Evolutionary conservation across 2,888 invertebrate genomes (phyloP).

Genomic region (Eupeodes luniger): DNA sequence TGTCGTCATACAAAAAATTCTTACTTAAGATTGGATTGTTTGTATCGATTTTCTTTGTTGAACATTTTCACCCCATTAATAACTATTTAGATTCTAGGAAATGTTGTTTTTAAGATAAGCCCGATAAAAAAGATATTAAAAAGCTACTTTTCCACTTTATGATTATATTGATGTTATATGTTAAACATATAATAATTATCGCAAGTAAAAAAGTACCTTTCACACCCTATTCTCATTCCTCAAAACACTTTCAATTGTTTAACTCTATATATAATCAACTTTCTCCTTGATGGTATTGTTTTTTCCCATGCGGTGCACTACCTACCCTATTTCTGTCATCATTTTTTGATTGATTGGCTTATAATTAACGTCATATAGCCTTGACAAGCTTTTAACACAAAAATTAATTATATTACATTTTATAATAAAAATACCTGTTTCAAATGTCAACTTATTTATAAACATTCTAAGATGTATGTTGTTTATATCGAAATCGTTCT

Average conservation of each 20-base stretch:
- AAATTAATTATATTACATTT: conserved; percentile 32
- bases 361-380: background rate
- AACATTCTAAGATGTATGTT: background rate
- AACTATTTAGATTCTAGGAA: too few species aligned
- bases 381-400: conserved; percentile 8
- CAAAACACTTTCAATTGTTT: background rate
- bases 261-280: background rate
- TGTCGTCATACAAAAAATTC: too few species aligned
- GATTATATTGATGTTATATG: too few species aligned
- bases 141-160: too few species aligned
- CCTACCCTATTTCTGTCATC: background rate
- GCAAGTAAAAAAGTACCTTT: too few species aligned
- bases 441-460: background rate
- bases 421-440: conserved; percentile 22
- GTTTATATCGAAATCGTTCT: background rate
- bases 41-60: too few species aligned
- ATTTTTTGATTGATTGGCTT: conserved; percentile 16
- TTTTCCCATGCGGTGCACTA: background rate
- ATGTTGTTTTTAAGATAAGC: too few species aligned
- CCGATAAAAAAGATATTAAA: too few species aligned
- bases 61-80: too few species aligned
- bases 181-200: too few species aligned
- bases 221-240: background rate
- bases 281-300: background rate
- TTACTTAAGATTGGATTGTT: too few species aligned